phyloP scores from a whole-genome alignment of 2,888 invertebrate species.

The Cancer borealis region DNA sequence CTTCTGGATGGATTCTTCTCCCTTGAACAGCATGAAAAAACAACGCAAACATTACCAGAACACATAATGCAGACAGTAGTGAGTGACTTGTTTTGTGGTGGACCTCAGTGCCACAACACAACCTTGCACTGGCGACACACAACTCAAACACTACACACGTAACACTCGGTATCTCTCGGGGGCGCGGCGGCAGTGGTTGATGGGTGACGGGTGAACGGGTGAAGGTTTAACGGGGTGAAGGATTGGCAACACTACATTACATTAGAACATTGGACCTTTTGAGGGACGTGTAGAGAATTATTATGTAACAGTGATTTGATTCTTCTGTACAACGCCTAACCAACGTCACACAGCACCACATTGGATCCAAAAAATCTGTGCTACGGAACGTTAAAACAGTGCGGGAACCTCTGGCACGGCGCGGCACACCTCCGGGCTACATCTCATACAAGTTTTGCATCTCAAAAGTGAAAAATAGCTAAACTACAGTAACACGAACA shows the following conservation, averaged over 20 bases:
- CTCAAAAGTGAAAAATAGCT: constrained; percentile 43
- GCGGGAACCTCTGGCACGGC: background rate
- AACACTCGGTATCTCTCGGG: constrained; percentile 11
- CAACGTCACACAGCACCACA: constrained; percentile 43
- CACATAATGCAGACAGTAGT: background rate
- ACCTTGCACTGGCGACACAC: constrained; percentile 22
- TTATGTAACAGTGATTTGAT: constrained; percentile 33
- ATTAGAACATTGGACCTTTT: background rate
- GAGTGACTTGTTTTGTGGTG: background rate
- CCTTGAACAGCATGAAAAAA: background rate
- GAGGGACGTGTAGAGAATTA: constrained; percentile 36
- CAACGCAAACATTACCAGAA: background rate
- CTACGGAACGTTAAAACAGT: constrained; percentile 28
- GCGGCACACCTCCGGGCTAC: background rate
- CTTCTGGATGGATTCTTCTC: background rate
- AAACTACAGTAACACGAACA: constrained; percentile 39
- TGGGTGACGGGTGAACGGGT: background rate
- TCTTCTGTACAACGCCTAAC: constrained; percentile 16
- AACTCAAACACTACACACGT: constrained; percentile 14
- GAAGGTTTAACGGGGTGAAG: background rate
- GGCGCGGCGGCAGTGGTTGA: background rate
- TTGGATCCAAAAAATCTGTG: constrained; percentile 39
- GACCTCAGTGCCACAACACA: background rate
- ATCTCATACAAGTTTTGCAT: background rate
- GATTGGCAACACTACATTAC: constrained; percentile 8